phyloP scores from a whole-genome alignment of 2,888 invertebrate genomes.

The Dynastes maya region DNA sequence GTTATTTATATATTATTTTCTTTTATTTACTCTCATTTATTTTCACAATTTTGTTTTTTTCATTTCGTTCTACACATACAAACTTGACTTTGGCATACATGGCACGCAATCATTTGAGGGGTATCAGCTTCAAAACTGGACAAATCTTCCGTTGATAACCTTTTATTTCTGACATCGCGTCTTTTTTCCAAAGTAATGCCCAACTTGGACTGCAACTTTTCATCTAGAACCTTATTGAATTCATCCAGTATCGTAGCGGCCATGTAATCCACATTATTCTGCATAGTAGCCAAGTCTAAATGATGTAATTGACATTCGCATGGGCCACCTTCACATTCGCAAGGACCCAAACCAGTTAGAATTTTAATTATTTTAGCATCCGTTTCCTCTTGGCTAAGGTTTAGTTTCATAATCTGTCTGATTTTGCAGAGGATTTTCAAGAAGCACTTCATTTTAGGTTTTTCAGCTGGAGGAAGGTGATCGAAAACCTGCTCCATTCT shows the following conservation, averaged over 20 bases:
- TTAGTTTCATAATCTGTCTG: conserved; percentile 11
- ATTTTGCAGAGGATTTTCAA: conserved; percentile 19
- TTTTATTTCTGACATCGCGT: neutral
- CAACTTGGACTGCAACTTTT: conserved; percentile 2
- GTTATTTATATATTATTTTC: no score
- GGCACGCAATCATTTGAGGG: neutral
- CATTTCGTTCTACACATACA: conserved; percentile 10
- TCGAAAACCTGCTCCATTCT: conserved; percentile 25
- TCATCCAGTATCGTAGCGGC: conserved; percentile 13
- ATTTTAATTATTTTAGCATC: conserved; percentile 29
- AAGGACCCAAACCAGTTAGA: conserved; percentile 23
- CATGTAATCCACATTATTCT: conserved; percentile 31
- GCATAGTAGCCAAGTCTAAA: conserved; percentile 5
- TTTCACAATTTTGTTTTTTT: neutral
- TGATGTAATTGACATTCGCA: conserved; percentile 43
- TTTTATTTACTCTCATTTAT: no score
- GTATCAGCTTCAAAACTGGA: neutral
- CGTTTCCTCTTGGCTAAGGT: conserved; percentile 12
- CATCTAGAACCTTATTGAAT: conserved; percentile 30
- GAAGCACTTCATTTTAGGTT: conserved; percentile 23
- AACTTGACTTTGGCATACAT: neutral
- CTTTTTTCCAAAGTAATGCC: neutral
- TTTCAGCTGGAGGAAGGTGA: conserved; percentile 17
- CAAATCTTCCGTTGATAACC: neutral
- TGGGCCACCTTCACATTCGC: conserved; percentile 14